A percentile compares a stretch with the other conserved stretches of the same genome.
Evolutionary conservation across 1,140 invertebrate genomes (phyloP).

Genomic region (Philopotamus ludificatus): DNA sequence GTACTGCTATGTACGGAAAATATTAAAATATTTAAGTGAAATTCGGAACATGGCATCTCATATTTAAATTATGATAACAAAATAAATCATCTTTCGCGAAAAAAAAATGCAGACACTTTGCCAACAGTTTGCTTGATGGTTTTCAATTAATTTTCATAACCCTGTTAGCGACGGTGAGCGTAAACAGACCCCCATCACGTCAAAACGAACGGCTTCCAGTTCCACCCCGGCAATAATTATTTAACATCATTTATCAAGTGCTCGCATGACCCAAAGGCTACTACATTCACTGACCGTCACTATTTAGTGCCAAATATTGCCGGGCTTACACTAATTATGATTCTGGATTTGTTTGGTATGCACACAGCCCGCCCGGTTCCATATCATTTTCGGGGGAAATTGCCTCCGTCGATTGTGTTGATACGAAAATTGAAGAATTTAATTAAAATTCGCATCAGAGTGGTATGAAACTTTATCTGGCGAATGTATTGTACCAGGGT

Average conservation of each 20-base stretch:
- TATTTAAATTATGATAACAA: no score
- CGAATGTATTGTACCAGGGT: no score
- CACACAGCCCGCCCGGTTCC: no score
- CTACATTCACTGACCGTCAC: background rate
- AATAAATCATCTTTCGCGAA: no score
- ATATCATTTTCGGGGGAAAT: no score
- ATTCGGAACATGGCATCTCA: no score
- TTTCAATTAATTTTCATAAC: conserved; percentile 32
- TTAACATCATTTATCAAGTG: conserved; percentile 25
- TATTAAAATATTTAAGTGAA: no score
- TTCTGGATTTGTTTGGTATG: background rate
- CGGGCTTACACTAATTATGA: background rate
- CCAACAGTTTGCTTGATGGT: conserved; percentile 25
- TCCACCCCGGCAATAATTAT: conserved; percentile 21
- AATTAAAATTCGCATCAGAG: background rate
- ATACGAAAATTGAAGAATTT: conserved; percentile 7
- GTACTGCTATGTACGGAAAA: no score
- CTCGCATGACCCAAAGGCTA: background rate
- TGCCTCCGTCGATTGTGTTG: no score
- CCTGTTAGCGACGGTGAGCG: conserved; percentile 19
- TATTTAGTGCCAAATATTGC: background rate
- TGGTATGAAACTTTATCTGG: background rate
- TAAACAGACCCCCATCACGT: conserved; percentile 24
- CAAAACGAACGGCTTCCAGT: conserved; percentile 7
- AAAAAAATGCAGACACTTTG: conserved; percentile 13